Base-by-base conservation (phyloP, 2,888 invertebrate species). In the Tricholauxania praeusta region DNA sequence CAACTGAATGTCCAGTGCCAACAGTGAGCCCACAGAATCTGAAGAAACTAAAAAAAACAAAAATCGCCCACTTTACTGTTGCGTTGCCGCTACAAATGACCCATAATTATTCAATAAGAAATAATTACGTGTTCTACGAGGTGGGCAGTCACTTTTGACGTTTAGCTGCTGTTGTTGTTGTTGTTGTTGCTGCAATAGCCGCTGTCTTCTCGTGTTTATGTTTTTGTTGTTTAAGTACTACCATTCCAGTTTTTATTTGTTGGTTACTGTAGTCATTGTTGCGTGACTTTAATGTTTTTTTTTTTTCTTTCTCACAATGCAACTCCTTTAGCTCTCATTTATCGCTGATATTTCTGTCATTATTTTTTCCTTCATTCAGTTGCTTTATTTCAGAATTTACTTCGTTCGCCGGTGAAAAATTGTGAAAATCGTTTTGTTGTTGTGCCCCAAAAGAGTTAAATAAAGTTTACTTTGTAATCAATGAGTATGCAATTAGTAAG, bases 81-180 rank as follows among this genome's bases (percentile, higher is more conserved):
- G 10, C 39, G 39, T 39, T 39, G 39, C 15, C 47, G 39, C 70
- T 78, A 77, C 76, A 84, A 84, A 82, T 84, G 84, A 83, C 81
- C 83, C 82, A 81, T 84, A 84, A 83, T 84, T 84, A 84, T 84
- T 84, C 84, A 84, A 84, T 84, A 83, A 83, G 80, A 81, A 83
- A 80, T 80, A 82, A 83, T 83, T 83, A 84, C 82, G 82, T 78
- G 57, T 51, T 17, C 65, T 59, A 60, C 48, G 53, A 39, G 62
- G 63, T 71, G 69, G 72, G 71, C 71, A 69, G 76, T 72, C 64
- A 66, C n/a, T 68, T 32, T 68, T 75, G 52, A 57, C 49, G 49
- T 69, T 55, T 49, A 22, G 63, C 66, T 64, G 57, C 55, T 64
- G 60, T 57, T 17, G 22, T 55, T 63, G 22, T 62, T 52, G 52